Base-by-base conservation (phyloP, 2,888 invertebrate species). In the Gnatocerus cornutus region DNA sequence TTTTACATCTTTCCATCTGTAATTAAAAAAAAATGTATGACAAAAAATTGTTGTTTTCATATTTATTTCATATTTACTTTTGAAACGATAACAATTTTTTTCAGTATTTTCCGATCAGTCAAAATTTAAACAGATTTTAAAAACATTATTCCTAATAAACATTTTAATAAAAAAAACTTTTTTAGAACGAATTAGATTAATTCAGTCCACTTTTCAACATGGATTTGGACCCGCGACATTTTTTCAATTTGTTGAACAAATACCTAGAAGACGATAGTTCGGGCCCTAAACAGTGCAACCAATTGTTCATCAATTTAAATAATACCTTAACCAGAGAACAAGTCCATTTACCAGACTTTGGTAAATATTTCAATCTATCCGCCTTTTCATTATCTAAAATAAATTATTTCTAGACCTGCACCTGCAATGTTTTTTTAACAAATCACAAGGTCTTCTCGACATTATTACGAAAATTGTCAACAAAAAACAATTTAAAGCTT, bases 361-460 rank as follows among this genome's bases (percentile, higher is more conserved):
- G 78, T 79, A 72, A 21, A 21, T 21, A 21, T 21, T 21, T 1
- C 21, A 21, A 21, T 21, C 21, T 21, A 1, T 21, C 4, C 21
- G 1, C 12, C 5, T 41, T n/a, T 33, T 16, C 7, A 29, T 10
- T 13, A 50, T 2, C 21, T 55, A n/a, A n/a, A n/a, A n/a, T 21
- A 21, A 21, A 37, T 10, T 37, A 37, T 37, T 14, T 29, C 27
- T 3, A 83, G 82, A 83, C 79, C 69, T 74, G 14, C 79, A 78
- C 66, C 50, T 84, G 21, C 64, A 81, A 12, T 74, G 80, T 46
- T 72, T 82, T 33, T 83, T 82, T 67, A 76, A 81, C 68, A 73
- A 77, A 68, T 46, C 71, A 1, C 71, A 76, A 62, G 82, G 81
- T 7, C 59, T 84, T 27, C 68, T 79, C 30, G 68, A 65, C 8